phyloP scores from a whole-genome alignment of 1,140 invertebrate species.

The Amyelois transitella region DNA sequence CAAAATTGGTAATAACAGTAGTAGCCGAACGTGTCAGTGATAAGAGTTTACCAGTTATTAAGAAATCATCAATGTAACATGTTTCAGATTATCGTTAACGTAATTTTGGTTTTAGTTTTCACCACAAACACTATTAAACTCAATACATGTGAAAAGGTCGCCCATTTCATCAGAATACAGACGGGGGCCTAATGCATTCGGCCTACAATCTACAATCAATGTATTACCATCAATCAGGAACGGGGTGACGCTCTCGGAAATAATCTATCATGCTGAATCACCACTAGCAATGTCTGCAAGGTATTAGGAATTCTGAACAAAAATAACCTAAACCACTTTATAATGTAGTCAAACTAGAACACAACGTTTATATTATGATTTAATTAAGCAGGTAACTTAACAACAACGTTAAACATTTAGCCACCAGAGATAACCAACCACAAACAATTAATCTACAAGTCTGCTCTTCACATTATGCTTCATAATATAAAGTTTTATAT shows the following conservation, averaged over 20 bases:
- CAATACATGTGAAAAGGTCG: not conserved
- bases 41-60: no score
- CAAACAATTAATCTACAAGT: not conserved
- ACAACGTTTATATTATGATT: not conserved
- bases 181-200: not conserved
- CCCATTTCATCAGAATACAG: not conserved
- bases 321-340: no score
- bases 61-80: no score
- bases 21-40: no score
- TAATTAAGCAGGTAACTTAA: not conserved
- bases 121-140: no score
- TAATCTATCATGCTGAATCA: constrained; percentile 1
- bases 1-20: no score
- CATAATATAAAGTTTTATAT: not conserved
- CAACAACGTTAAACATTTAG: no score
- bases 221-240: constrained; percentile 1
- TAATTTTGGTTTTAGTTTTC: no score
- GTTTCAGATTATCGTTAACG: no score
- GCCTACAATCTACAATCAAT: not conserved
- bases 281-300: not conserved
- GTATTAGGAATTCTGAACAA: not conserved
- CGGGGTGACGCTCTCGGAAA: constrained; percentile 2
- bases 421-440: not conserved
- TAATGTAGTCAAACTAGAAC: no score
- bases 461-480: not conserved